phyloP scores from a whole-genome alignment of 2,797 vertebrate species.

The Vultur gryphus region DNA sequence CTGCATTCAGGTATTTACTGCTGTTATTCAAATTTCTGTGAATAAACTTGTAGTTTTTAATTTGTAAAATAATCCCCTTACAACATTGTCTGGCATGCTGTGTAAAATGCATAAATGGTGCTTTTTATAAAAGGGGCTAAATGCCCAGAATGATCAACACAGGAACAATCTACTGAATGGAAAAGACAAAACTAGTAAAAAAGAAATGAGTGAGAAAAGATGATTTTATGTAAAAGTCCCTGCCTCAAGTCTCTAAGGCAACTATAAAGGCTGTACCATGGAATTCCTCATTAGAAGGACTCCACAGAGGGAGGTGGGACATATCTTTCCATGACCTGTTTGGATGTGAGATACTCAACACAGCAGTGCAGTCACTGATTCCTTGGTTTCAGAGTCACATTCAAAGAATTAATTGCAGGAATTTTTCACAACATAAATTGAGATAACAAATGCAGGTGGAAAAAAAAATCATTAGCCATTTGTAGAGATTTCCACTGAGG shows the following conservation, averaged over 20 bases:
- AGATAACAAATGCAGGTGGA: neutral
- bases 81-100: rapidly evolving
- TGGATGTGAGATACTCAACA: neutral
- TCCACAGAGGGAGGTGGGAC: neutral
- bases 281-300: neutral
- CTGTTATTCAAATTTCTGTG: neutral
- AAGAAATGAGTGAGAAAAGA: neutral
- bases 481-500: neutral
- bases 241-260: neutral
- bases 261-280: neutral
- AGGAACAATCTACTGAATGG: neutral
- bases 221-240: neutral
- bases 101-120: neutral
- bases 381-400: neutral
- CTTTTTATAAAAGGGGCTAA: neutral
- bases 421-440: neutral
- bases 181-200: neutral
- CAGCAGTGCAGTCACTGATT: neutral
- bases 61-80: neutral
- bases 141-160: neutral
- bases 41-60: neutral
- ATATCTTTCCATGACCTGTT: neutral
- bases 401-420: neutral
- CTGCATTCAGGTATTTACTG: neutral
- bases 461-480: neutral